These are phyloP conservation scores for Brachionus calyciflorus DNA, from an alignment of 1,140 invertebrate genomes.

Conservation along the genomic window DNA sequence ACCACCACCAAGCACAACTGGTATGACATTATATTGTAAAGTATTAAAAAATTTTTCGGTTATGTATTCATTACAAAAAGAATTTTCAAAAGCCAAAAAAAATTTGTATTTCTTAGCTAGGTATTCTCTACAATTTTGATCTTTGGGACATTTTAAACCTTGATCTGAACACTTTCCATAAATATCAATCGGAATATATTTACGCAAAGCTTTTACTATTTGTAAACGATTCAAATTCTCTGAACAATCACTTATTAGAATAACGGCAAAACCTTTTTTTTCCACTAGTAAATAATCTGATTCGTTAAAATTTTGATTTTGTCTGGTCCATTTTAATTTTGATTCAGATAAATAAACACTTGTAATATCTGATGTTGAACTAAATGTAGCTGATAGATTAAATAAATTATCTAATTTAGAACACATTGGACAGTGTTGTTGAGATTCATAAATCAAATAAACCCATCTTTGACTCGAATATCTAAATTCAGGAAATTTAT, in stretches of 20 bases:
- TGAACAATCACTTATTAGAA: conserved; percentile 48
- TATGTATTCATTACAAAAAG: conserved; percentile 23
- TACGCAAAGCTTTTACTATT: conserved; percentile 48
- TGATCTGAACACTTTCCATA: conserved; percentile 52
- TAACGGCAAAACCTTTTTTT: conserved; percentile 15
- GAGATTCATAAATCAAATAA: conserved; percentile 38
- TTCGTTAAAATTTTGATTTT: conserved; percentile 15
- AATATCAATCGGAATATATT: conserved; percentile 53
- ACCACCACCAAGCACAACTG: conserved; percentile 28
- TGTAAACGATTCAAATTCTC: conserved; percentile 37
- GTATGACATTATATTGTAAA: conserved; percentile 30
- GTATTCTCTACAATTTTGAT: conserved; percentile 10
- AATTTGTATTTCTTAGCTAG: conserved; percentile 12
- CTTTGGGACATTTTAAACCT: background rate
- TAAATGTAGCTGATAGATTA: conserved; percentile 52
- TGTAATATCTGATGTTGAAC: conserved; percentile 50
- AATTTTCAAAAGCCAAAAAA: conserved; percentile 40
- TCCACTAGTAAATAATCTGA: background rate
- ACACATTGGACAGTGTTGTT: conserved; percentile 38
- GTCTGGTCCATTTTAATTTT: background rate
- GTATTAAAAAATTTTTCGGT: conserved; percentile 48
- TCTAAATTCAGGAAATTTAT: conserved; percentile 20
- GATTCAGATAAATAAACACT: conserved; percentile 2
- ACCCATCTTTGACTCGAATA: conserved; percentile 31
- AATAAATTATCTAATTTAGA: conserved; percentile 49